Conservation (phyloP, 2,113 vertebrate species). For the Aphelocoma coerulescens region DNA sequence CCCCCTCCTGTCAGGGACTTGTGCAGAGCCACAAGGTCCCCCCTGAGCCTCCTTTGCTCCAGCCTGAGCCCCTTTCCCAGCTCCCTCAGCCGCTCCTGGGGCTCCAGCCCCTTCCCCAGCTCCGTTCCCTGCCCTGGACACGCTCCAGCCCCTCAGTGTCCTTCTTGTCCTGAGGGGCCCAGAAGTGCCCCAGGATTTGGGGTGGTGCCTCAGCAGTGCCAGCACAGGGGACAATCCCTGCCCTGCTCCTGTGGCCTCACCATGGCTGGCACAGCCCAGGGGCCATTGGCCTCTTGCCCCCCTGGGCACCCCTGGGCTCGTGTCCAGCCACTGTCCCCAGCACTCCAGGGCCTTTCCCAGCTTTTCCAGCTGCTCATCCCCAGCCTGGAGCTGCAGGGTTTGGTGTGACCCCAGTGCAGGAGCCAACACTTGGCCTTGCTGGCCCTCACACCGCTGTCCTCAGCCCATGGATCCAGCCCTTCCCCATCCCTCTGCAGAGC, state of each 20-base stretch:
- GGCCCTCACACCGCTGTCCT: not conserved
- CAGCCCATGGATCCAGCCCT: not conserved
- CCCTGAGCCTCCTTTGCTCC: too few species aligned
- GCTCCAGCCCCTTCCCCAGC: too few species aligned
- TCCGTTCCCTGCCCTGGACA: not conserved
- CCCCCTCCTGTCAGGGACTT: not conserved
- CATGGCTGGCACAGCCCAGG: not conserved
- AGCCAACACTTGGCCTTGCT: accelerated
- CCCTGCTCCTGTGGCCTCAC: not conserved
- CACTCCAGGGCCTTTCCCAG: not conserved
- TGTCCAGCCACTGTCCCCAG: not conserved
- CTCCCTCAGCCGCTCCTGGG: too few species aligned
- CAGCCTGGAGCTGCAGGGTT: not conserved
- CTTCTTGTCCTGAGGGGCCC: too few species aligned
- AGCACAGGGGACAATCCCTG: not conserved
- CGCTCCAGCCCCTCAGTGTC: not conserved
- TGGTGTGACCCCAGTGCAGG: not conserved
- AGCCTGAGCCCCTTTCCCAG: too few species aligned
- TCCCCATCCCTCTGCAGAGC: not conserved
- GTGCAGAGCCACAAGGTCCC: not conserved
- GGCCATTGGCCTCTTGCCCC: not conserved
- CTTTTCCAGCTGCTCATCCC: not conserved
- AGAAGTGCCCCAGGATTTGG: not conserved
- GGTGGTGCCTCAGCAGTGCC: not conserved
- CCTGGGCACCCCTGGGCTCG: not conserved